Evolutionary conservation across 1,140 invertebrate species (phyloP).

Genomic region (Megathymus violae): DNA sequence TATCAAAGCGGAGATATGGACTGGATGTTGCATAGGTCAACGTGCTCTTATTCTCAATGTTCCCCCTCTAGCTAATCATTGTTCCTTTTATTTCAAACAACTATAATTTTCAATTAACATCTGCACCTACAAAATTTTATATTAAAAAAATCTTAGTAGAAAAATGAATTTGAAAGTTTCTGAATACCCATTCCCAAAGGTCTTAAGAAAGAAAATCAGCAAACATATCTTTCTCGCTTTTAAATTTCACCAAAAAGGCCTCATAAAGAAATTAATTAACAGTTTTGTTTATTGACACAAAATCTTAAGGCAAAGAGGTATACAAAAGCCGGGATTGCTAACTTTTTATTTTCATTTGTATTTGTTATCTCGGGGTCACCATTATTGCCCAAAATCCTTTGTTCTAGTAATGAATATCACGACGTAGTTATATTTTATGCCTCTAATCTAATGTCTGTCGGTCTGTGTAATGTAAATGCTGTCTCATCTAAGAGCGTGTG

Average conservation of each 20-base stretch:
- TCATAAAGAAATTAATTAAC: neutral
- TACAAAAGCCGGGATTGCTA: neutral
- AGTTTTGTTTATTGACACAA: neutral
- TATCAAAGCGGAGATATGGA: no score
- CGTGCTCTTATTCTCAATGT: no score
- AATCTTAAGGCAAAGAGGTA: constrained; percentile 1
- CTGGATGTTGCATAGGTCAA: no score
- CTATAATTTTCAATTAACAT: no score
- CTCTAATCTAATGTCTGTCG: constrained; percentile 1
- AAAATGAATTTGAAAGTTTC: no score
- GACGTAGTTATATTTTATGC: constrained; percentile 3
- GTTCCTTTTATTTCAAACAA: no score
- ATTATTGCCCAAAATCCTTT: constrained; percentile 11
- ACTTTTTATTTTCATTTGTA: constrained; percentile 6
- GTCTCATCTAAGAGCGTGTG: neutral
- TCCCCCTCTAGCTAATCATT: no score
- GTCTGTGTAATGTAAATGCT: constrained; percentile 8
- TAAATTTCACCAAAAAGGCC: neutral
- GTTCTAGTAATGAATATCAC: constrained; percentile 5
- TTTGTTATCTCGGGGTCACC: constrained; percentile 6
- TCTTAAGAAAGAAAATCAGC: no score
- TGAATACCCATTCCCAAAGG: neutral
- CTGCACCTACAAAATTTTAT: no score
- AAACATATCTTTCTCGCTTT: neutral
- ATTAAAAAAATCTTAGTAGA: no score